Percentiles rank a stretch among this genome's conserved stretches.
phyloP scores from a whole-genome alignment of 2,113 vertebrate species.

The Misgurnus anguillicaudatus region DNA sequence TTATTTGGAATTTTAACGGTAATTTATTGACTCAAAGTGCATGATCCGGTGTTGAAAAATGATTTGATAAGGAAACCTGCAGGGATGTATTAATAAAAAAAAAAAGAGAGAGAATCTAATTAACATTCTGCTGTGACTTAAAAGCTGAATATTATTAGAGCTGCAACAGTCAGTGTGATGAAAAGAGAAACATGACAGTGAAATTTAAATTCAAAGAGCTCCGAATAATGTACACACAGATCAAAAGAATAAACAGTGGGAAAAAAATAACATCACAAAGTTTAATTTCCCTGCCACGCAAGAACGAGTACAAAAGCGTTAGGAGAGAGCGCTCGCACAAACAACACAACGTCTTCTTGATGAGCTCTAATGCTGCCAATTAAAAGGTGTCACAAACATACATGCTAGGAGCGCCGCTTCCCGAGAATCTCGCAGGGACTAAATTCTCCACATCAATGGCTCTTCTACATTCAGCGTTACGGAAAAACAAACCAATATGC shows the following conservation, averaged over 20 bases:
- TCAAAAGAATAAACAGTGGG: constrained; percentile 81
- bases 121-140: constrained; percentile 81
- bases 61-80: constrained; percentile 79
- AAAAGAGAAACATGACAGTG: constrained; percentile 81
- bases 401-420: constrained; percentile 31
- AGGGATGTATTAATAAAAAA: constrained; percentile 82
- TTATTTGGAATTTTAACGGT: constrained; percentile 68
- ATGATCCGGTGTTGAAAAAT: constrained; percentile 69
- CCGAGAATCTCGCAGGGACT: constrained; percentile 33
- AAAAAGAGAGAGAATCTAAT: constrained; percentile 71
- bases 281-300: constrained; percentile 73
- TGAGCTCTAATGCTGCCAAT: constrained; percentile 55
- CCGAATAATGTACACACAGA: constrained; percentile 81
- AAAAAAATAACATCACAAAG: constrained; percentile 75
- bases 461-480: constrained; percentile 24
- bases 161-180: constrained; percentile 76
- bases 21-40: constrained; percentile 77
- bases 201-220: constrained; percentile 82
- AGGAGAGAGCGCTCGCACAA: constrained; percentile 45
- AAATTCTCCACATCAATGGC: constrained; percentile 48
- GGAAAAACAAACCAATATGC: constrained; percentile 46
- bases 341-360: constrained; percentile 48
- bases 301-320: constrained; percentile 58
- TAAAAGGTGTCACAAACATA: constrained; percentile 50
- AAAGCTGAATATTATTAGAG: constrained; percentile 83